Evolutionary conservation across 2,113 vertebrate genomes (phyloP).

Genomic region (Xiphophorus hellerii): DNA sequence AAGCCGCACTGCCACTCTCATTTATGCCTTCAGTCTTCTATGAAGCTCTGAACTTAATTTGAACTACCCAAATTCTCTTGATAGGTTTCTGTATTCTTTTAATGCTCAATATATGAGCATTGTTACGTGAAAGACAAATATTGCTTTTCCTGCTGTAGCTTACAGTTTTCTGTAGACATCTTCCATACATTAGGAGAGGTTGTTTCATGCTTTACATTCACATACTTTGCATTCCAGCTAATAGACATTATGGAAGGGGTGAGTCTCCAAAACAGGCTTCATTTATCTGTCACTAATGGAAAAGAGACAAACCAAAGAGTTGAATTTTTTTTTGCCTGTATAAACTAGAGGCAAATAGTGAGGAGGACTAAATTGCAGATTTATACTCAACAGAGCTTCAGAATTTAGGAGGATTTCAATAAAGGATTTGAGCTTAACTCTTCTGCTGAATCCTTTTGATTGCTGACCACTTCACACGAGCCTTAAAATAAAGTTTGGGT

Average conservation of each 20-base stretch:
- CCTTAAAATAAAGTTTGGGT: constrained; percentile 32
- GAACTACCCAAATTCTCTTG: constrained; percentile 41
- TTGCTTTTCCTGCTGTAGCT: not conserved
- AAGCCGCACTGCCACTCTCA: constrained; percentile 59
- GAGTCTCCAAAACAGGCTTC: constrained; percentile 18
- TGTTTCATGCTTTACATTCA: constrained; percentile 24
- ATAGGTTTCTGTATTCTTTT: constrained; percentile 1
- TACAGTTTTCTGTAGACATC: constrained; percentile 11
- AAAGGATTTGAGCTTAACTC: constrained; percentile 11
- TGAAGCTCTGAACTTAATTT: constrained; percentile 38
- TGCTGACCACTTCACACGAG: constrained; percentile 31
- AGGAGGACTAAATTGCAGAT: constrained; percentile 33
- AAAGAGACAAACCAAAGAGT: constrained; percentile 21
- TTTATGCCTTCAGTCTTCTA: constrained; percentile 51
- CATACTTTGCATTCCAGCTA: constrained; percentile 18
- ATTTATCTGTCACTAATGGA: constrained; percentile 27
- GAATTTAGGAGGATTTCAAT: constrained; percentile 20
- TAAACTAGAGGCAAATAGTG: constrained; percentile 20
- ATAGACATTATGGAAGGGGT: constrained; percentile 22
- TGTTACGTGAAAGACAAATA: not conserved
- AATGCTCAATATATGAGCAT: constrained; percentile 5
- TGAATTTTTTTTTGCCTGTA: constrained; percentile 22
- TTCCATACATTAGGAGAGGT: not conserved
- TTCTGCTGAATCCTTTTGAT: constrained; percentile 11
- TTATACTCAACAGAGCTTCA: constrained; percentile 17